These are phyloP conservation scores for Buteo buteo DNA, from an alignment of 2,113 vertebrate genomes.

Conservation along the genomic window DNA sequence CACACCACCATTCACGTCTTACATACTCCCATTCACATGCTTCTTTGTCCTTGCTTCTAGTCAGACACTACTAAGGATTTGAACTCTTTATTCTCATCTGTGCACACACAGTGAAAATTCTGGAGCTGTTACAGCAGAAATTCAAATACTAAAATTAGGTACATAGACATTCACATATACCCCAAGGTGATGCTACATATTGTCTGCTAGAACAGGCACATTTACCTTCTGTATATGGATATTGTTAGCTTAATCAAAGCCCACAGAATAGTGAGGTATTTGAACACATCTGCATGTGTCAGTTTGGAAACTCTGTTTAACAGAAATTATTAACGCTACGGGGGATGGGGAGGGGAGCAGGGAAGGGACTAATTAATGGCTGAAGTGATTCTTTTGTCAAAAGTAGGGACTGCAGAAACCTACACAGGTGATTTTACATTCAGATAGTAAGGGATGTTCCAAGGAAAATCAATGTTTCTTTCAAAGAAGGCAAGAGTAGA, in stretches of 20 bases:
- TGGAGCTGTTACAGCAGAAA: background rate
- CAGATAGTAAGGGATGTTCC: background rate
- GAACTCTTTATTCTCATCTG: background rate
- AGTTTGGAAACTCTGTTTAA: background rate
- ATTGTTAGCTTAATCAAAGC: background rate
- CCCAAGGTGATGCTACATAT: background rate
- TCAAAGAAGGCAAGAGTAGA: background rate
- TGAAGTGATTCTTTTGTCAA: background rate
- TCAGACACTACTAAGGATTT: background rate
- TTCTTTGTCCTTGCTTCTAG: background rate
- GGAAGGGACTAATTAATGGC: background rate
- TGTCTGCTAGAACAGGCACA: background rate
- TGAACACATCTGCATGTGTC: background rate
- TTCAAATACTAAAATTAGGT: background rate
- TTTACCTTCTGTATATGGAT: background rate
- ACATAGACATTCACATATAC: background rate
- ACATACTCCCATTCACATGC: background rate
- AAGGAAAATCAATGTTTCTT: background rate
- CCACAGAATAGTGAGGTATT: background rate
- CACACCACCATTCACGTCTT: background rate
- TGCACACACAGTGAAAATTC: background rate
- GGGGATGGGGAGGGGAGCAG: fast-evolving
- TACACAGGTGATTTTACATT: background rate
- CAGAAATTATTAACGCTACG: background rate
- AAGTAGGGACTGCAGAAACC: background rate